These are phyloP conservation scores for Ips nitidus DNA, from an alignment of 1,140 invertebrate species.

Conservation along the genomic window DNA sequence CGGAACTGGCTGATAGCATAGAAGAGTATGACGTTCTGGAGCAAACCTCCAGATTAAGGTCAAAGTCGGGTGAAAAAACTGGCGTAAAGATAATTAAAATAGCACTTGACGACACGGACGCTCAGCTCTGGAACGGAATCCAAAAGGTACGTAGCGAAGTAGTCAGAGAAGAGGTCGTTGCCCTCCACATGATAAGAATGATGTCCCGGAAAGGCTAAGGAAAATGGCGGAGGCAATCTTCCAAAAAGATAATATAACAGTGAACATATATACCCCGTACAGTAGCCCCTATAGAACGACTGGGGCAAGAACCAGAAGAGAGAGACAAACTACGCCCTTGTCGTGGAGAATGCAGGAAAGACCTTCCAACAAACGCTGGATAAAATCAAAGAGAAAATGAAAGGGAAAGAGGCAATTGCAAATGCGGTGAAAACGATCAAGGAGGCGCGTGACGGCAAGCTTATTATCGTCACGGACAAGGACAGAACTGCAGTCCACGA, in stretches of 20 bases:
- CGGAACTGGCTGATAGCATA: conserved; percentile 8
- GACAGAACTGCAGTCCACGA: background rate
- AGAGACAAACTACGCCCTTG: conserved; percentile 3
- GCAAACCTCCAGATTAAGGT: background rate
- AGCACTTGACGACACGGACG: background rate
- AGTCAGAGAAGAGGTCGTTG: background rate
- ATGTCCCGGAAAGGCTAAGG: background rate
- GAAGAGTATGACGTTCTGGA: conserved; percentile 8
- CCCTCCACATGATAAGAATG: background rate
- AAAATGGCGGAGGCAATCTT: conserved; percentile 24
- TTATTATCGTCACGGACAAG: conserved; percentile 2
- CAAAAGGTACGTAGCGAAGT: conserved; percentile 3
- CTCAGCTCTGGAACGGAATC: background rate
- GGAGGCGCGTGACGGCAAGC: conserved; percentile 3
- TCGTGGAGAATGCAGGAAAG: background rate
- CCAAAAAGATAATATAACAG: background rate
- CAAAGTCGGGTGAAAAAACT: background rate
- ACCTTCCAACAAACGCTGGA: background rate
- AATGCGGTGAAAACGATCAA: conserved; percentile 9
- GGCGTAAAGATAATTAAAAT: conserved; percentile 4
- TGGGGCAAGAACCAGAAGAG: background rate
- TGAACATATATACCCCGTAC: conserved; percentile 10
- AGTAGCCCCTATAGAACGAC: background rate
- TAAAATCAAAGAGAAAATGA: background rate
- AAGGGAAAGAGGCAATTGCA: background rate